Conservation (phyloP, 2,113 vertebrate species). For the Paraplagusia blochii region DNA sequence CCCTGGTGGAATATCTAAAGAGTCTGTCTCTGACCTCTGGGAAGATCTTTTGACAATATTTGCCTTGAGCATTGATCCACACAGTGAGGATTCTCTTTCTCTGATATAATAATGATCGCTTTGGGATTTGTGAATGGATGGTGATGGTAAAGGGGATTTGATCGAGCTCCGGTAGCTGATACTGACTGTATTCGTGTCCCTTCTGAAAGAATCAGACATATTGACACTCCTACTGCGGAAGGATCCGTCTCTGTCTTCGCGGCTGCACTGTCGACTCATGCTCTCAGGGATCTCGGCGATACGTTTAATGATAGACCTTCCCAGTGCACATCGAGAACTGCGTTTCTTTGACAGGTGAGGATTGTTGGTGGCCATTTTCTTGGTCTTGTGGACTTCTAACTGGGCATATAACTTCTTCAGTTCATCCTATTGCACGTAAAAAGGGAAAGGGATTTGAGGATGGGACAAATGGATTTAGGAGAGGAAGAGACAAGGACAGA, state of each 20-base stretch:
- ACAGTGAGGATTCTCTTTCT: slow-evolving; percentile 66
- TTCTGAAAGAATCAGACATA: slow-evolving; percentile 70
- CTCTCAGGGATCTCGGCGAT: slow-evolving; percentile 80
- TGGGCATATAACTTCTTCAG: slow-evolving; percentile 92
- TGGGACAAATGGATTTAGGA: slow-evolving; percentile 29
- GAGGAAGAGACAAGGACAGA: slow-evolving; percentile 41
- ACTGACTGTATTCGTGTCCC: slow-evolving; percentile 43
- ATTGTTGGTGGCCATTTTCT: slow-evolving; percentile 87
- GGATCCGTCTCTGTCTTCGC: slow-evolving; percentile 76
- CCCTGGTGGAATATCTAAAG: slow-evolving; percentile 73
- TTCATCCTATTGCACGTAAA: slow-evolving; percentile 81
- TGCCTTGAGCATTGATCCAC: slow-evolving; percentile 61
- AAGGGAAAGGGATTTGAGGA: slow-evolving; percentile 32
- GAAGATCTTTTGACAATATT: slow-evolving; percentile 52
- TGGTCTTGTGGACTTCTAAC: slow-evolving; percentile 87
- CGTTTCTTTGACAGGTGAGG: slow-evolving; percentile 88
- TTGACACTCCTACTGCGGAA: slow-evolving; percentile 45
- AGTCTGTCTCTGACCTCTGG: slow-evolving; percentile 73
- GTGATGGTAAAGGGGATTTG: slow-evolving; percentile 41
- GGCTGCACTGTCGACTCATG: slow-evolving; percentile 75
- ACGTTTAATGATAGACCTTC: slow-evolving; percentile 77
- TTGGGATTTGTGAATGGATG: slow-evolving; percentile 70
- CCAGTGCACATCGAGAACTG: slow-evolving; percentile 78
- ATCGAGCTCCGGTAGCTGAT: slow-evolving; percentile 66
- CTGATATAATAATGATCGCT: slow-evolving; percentile 71